Base-by-base conservation (phyloP, 1,140 invertebrate genomes). In the Drosophila takahashii region DNA sequence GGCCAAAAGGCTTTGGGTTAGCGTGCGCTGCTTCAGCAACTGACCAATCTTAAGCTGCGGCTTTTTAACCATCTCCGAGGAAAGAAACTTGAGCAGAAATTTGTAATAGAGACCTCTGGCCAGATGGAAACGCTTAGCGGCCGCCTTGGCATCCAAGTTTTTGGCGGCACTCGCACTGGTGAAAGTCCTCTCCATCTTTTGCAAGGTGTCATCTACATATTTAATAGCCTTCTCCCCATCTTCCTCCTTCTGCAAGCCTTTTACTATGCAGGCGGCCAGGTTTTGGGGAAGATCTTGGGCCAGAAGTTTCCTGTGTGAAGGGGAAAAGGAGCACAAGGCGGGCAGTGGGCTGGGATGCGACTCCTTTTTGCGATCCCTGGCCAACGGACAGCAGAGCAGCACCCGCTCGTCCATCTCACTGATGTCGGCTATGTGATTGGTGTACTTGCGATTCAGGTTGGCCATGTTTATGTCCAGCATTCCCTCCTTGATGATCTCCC, bases 391-490 rank as follows among this genome's bases (percentile, higher is more conserved):
- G 15, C 18, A 29, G 10, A 69, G 93, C 93, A 99, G 98, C 91
- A 99, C 97, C 78, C 98, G 94, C 92, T 99, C 98, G 91, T 99
- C 98, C 93, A 99, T 98, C 93, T 99, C 98, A 4, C 98, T 97
- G 51, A 96, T 95, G 92, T 95, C 98, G 15, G 98, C 92, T 34
- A 99, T 96, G 92, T 97, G 97, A 54, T 96, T 95, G 90, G 98
- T 98, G 92, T 99, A 99, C 13, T 95, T 93, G 91, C 95, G 97
- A 77, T 97, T 97, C 39, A 99, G 93, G 56, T 95, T 95, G 93
- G 97, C 97, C 15, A 95, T 95, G 93, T 96, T 98, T 0, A 93
- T 90, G 72, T 98, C 96, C 92, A 97, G 96, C 81, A 95, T 94
- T 11, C 94, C 92, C 50, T 94, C 91, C 60, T 97, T 96, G 50